These are phyloP conservation scores for Rhineura floridana DNA, from an alignment of 2,113 vertebrate species.

Conservation along the genomic window DNA sequence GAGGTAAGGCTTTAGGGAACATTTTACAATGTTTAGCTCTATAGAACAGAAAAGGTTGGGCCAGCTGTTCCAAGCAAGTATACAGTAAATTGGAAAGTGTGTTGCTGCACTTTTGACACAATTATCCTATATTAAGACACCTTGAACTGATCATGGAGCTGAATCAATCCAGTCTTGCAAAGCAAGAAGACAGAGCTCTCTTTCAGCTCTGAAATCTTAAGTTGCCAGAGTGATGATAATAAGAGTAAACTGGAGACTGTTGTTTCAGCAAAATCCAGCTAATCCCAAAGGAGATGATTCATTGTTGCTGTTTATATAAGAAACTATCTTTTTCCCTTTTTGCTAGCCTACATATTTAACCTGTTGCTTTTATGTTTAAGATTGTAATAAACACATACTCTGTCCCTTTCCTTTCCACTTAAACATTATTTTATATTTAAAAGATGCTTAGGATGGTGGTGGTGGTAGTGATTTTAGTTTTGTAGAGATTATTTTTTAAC, in stretches of 20 bases:
- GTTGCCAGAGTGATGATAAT: background rate
- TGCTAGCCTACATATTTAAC: background rate
- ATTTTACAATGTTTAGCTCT: background rate
- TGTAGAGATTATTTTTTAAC: too few relatives aligned
- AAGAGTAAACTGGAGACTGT: background rate
- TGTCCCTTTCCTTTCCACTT: conserved; percentile 1
- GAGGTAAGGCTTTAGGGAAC: background rate
- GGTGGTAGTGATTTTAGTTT: too few relatives aligned
- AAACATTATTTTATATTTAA: background rate
- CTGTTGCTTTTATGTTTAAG: background rate
- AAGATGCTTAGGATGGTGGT: background rate
- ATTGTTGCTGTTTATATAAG: background rate
- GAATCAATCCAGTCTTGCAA: conserved; percentile 6
- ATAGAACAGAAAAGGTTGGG: conserved; percentile 44
- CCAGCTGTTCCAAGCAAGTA: conserved; percentile 33
- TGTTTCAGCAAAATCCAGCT: background rate
- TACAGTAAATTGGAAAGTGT: background rate
- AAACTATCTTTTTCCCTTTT: background rate
- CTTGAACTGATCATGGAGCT: background rate
- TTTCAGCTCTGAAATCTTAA: conserved; percentile 12
- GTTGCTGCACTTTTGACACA: background rate
- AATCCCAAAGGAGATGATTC: conserved; percentile 12
- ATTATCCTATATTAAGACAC: background rate
- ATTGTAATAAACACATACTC: background rate
- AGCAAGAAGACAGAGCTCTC: conserved; percentile 8